Base-by-base conservation (phyloP, 30 jellyfish, hydroid and myxozoan species). In the Morbakka virulenta region DNA sequence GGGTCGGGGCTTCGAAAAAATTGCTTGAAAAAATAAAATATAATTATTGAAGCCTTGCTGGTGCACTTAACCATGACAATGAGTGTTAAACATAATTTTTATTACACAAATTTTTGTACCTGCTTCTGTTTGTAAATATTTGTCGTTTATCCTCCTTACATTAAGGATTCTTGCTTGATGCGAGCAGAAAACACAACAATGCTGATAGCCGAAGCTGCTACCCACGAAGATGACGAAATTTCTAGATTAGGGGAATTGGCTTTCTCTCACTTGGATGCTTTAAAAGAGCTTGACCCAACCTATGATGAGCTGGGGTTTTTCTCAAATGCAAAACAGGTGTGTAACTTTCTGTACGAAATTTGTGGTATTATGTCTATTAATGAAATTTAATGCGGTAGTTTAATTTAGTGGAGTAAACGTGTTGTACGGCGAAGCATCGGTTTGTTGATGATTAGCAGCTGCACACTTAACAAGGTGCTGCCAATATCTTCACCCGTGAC, bases 191-290 rank as follows among this genome's bases (percentile, higher is more conserved):
- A 85, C 2, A 35, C 86, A 35, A 64, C 81, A 2, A 78, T 82
- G 35, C 89, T 79, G 47, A 25, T 92, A 11, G 64, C 63, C 22
- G 84, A 64, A 41, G 95, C 94, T n/a, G 49, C 65, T 17, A 64
- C 32, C 24, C 79, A 74, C 62, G 88, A 71, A 6, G 95, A 92
- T 41, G 89, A 70, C 51, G 98, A 92, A 57, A 83, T 86, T 21
- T 35, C 52, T 30, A 50, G 96, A n/a, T 76, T 92, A 32, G 67
- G 87, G n/a, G 85, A 81, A 22, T 81, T 92, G 32, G 98, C 95
- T 1, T 70, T 87, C 20, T 77, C 96, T 21, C 95, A 86, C 81
- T 51, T 92, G 35, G 89, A 76, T 12, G 94, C 96, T 28, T 64
- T 92, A 65, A 74, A 71, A 51, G 95, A 92, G 32, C 74, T 72